These are phyloP conservation scores for Sinhomidia bicolor DNA, from an alignment of 2,888 invertebrate genomes.

Conservation along the genomic window DNA sequence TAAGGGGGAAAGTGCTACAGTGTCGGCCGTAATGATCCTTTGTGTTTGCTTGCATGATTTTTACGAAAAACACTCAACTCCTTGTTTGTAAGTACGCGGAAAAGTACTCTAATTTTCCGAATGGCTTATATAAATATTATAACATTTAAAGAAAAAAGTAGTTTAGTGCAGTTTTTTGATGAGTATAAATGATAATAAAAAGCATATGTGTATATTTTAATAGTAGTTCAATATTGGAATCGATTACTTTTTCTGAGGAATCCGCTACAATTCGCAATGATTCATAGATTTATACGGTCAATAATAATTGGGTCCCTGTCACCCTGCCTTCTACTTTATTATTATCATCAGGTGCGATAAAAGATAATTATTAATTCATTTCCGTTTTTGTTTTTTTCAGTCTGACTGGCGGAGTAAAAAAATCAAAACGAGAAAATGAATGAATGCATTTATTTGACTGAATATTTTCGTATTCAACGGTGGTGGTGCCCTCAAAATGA, in stretches of 20 bases:
- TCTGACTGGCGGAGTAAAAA: background rate
- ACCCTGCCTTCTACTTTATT: background rate
- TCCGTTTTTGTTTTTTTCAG: constrained; percentile 61
- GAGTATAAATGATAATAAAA: too few relatives aligned
- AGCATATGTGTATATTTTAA: too few relatives aligned
- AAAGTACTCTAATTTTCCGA: constrained; percentile 9
- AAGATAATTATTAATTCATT: constrained; percentile 55
- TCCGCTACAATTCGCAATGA: background rate
- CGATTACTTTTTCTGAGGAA: constrained; percentile 1
- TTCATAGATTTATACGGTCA: background rate
- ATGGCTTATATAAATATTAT: background rate
- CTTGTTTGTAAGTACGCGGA: constrained; percentile 12
- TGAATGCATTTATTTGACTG: constrained; percentile 16
- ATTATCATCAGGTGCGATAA: constrained; percentile 11
- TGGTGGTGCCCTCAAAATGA: constrained; percentile 48
- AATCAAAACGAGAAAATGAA: constrained; percentile 38
- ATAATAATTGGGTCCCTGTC: constrained; percentile 27
- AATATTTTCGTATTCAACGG: background rate
- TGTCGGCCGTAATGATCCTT: constrained; percentile 14
- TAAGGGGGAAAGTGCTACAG: background rate
- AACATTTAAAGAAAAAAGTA: background rate
- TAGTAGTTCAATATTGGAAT: background rate
- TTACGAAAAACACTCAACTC: constrained; percentile 3
- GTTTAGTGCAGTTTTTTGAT: background rate
- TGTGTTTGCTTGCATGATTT: constrained; percentile 14